Conservation (phyloP, 2,113 vertebrate species). For the Hippocampus guttulatus region DNA sequence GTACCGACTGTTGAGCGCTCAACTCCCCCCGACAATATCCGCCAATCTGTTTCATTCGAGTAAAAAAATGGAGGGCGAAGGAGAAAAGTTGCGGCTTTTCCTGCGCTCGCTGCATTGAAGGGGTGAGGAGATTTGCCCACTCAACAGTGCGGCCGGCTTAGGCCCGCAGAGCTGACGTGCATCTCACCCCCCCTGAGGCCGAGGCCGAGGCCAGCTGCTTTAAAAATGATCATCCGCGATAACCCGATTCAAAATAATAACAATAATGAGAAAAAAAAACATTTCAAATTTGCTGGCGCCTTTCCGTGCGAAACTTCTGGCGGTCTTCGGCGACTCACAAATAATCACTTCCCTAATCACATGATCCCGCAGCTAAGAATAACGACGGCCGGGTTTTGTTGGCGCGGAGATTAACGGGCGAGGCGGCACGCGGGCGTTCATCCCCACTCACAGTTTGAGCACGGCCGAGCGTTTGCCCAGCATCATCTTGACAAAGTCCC, state of each 20-base stretch:
- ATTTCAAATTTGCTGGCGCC: too few species aligned
- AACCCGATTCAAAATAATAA: constrained; percentile 5
- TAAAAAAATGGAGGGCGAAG: constrained; percentile 35
- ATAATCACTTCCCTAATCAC: constrained; percentile 43
- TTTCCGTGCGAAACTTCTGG: background rate
- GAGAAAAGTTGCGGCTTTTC: constrained; percentile 38
- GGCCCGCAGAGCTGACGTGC: constrained; percentile 36
- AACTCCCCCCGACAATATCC: too few species aligned
- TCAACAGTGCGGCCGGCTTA: constrained; percentile 42
- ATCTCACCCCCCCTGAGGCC: constrained; percentile 34
- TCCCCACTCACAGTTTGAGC: constrained; percentile 86
- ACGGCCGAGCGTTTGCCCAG: constrained; percentile 92
- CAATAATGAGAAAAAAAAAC: background rate
- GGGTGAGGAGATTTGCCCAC: constrained; percentile 59
- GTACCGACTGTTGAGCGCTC: too few species aligned
- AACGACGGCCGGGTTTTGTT: constrained; percentile 38
- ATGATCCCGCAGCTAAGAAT: constrained; percentile 40
- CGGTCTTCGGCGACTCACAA: constrained; percentile 35
- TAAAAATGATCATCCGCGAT: constrained; percentile 31
- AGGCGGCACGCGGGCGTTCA: constrained; percentile 5
- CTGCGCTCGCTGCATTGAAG: constrained; percentile 30
- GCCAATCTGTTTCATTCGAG: too few species aligned
- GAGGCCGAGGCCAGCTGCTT: constrained; percentile 22
- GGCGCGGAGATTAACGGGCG: constrained; percentile 31
- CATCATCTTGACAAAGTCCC: constrained; percentile 97